Conservation (phyloP, 2,888 invertebrate species). For the Pyrocoelia pectoralis region DNA sequence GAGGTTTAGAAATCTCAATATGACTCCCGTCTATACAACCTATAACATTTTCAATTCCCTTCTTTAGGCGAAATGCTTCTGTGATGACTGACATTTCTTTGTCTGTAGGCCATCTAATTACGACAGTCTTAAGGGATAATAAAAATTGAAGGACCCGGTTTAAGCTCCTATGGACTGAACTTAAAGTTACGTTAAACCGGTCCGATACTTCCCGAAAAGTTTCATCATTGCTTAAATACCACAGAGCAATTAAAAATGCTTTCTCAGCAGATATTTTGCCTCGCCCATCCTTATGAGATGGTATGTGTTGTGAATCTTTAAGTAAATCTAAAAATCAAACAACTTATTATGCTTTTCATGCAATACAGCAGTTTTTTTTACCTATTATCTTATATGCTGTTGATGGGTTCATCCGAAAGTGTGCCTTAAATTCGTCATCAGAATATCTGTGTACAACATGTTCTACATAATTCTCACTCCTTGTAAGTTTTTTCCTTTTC, state of each 20-base stretch:
- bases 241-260: slow-evolving; percentile 9
- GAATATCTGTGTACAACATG: neutral
- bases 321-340: slow-evolving; percentile 10
- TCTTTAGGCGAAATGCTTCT: slow-evolving; percentile 12
- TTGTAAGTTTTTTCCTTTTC: slow-evolving; percentile 2
- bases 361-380: neutral
- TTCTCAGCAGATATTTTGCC: slow-evolving; percentile 17
- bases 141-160: slow-evolving; percentile 11
- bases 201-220: slow-evolving; percentile 14
- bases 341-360: slow-evolving; percentile 9
- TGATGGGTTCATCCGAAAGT: slow-evolving; percentile 3
- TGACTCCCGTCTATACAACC: slow-evolving; percentile 36
- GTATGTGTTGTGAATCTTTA: slow-evolving; percentile 6
- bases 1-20: slow-evolving; percentile 28
- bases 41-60: slow-evolving; percentile 30
- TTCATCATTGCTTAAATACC: slow-evolving; percentile 18
- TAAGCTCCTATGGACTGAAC: slow-evolving; percentile 1
- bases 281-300: slow-evolving; percentile 13
- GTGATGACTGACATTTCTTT: slow-evolving; percentile 11
- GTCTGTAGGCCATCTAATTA: slow-evolving; percentile 6
- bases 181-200: slow-evolving; percentile 10
- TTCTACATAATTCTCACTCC: slow-evolving; percentile 5
- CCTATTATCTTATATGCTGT: slow-evolving; percentile 2
- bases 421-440: slow-evolving; percentile 2
- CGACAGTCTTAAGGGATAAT: neutral